Base-by-base conservation (phyloP, 2,797 vertebrate species). In the Brotula barbata region DNA sequence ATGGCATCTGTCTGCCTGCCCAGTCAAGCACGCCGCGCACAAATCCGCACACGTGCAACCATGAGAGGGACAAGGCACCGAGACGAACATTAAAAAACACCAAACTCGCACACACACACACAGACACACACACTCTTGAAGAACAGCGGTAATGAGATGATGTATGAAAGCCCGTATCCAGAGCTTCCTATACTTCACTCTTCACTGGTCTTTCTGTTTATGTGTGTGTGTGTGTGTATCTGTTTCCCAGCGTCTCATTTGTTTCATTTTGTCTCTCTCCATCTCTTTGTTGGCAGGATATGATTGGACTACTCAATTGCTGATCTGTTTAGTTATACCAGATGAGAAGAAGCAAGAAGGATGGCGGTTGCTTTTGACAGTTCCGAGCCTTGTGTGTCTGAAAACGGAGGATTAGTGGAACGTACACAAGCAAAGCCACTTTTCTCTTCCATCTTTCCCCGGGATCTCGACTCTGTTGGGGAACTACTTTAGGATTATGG, bases 61-160 rank as follows among this genome's bases (percentile, higher is more conserved):
- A 49, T 28, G 25, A 28, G 25, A 28, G 25, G 31, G 6, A 55
- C 9, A 17, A 20, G 34, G 42, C 31, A 40, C 44, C 74, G 62
- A 61, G 46, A 58, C 41, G 39, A 43, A 51, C 14, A 31, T 12
- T 37, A 31, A 62, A 34, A 70, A n/a, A n/a, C n/a, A n/a, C n/a
- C n/a, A n/a, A n/a, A n/a, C n/a, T n/a, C n/a, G n/a, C n/a, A n/a
- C 16, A 19, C 47, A 61, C 13, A 56, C 36, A 23, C 46, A 61
- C 23, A 42, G 41, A 17, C 2, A 1, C 16, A 59, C 55, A 23
- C 66, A 60, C 64, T 49, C n/a, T n/a, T n/a, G n/a, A n/a, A n/a
- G n/a, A n/a, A n/a, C n/a, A 45, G 65, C 53, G 59, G 77, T 81
- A 81, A 82, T 83, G 75, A 75, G 62, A 86, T 87, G 84, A 87